These are phyloP conservation scores for Microtus ochrogaster DNA, from an alignment of 2,113 vertebrate genomes.

Conservation along the genomic window DNA sequence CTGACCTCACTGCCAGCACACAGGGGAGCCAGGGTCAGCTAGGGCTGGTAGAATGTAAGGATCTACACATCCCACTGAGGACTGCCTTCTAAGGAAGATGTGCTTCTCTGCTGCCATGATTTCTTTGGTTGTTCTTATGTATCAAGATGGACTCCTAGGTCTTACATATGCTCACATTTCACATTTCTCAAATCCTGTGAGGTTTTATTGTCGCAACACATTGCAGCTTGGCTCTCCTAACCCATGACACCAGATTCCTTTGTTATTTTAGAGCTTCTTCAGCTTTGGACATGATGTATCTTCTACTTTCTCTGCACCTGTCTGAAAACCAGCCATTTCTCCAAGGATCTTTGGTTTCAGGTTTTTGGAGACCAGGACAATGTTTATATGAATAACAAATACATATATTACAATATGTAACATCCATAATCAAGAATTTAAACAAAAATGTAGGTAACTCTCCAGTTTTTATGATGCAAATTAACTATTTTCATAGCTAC, in stretches of 20 bases:
- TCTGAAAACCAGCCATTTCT: conserved; percentile 19
- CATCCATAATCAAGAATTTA: neutral
- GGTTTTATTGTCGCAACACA: neutral
- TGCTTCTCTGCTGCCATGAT: neutral
- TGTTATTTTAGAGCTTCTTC: neutral
- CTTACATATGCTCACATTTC: neutral
- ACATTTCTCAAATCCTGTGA: neutral
- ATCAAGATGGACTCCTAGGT: neutral
- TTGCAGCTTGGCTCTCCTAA: neutral
- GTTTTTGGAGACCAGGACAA: neutral
- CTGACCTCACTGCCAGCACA: neutral
- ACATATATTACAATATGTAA: neutral
- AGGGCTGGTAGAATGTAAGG: neutral
- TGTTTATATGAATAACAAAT: neutral
- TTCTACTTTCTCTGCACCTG: neutral
- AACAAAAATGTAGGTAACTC: neutral
- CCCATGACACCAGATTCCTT: neutral
- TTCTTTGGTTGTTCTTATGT: neutral
- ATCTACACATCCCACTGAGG: neutral
- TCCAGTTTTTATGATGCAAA: neutral
- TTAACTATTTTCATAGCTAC: neutral
- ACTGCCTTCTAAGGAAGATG: neutral
- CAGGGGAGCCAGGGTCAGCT: neutral
- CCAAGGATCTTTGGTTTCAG: neutral
- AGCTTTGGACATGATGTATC: neutral